phyloP scores from a whole-genome alignment of 2,797 vertebrate species.

The Sarcoramphus papa region DNA sequence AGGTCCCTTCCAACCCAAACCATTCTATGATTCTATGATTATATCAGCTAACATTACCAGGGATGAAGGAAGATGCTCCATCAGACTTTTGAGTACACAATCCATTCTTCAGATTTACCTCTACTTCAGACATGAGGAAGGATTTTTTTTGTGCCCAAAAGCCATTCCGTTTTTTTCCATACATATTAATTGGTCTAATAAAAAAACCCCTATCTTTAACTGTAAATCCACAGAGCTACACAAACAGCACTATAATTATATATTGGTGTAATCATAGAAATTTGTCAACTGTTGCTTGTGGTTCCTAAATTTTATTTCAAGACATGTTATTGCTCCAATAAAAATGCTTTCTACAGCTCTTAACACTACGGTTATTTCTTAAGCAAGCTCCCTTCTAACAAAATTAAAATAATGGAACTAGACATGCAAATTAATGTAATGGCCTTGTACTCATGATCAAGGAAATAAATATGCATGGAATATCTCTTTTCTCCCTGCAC shows the following conservation, averaged over 20 bases:
- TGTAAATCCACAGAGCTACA: neutral
- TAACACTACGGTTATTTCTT: neutral
- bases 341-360: neutral
- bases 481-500: neutral
- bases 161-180: neutral
- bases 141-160: neutral
- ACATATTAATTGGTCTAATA: neutral
- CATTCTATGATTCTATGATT: too few species aligned
- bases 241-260: neutral
- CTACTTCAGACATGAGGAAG: neutral
- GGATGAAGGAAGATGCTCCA: neutral
- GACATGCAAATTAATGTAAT: neutral
- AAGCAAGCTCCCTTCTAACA: neutral
- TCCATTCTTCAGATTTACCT: neutral
- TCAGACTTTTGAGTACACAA: neutral
- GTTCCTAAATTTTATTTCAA: neutral
- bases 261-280: neutral
- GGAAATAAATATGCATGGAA: neutral
- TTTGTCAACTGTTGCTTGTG: neutral
- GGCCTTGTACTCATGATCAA: neutral
- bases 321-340: neutral
- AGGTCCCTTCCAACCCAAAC: too few species aligned
- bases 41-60: neutral
- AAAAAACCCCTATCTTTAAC: neutral
- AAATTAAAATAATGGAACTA: neutral